Conservation (phyloP, 2,888 invertebrate species). For the Polia nebulosa region DNA sequence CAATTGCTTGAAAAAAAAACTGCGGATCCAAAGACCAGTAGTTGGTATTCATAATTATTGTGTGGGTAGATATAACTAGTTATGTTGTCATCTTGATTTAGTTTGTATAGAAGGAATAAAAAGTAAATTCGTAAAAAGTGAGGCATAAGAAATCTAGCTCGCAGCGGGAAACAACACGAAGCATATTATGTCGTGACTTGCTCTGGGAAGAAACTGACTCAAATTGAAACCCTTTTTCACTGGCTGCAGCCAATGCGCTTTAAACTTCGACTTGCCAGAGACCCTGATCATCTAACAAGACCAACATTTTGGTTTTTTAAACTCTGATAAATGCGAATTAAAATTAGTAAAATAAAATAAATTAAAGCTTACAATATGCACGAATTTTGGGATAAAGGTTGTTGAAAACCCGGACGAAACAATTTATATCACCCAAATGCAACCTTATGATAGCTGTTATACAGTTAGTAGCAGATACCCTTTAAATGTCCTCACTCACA, state of each 20-base stretch:
- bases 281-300: slow-evolving; percentile 15
- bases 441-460: slow-evolving; percentile 11
- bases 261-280: slow-evolving; percentile 23
- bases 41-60: background rate
- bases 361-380: too few species aligned
- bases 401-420: background rate
- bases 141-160: slow-evolving; percentile 66
- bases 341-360: background rate
- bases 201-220: slow-evolving; percentile 64
- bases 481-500: slow-evolving; percentile 79
- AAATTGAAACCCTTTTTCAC: slow-evolving; percentile 65
- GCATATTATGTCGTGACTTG: slow-evolving; percentile 75
- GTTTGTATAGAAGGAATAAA: slow-evolving; percentile 33
- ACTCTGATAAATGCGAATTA: background rate
- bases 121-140: slow-evolving; percentile 52
- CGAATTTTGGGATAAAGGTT: background rate
- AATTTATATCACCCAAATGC: slow-evolving; percentile 18
- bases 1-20: too few species aligned
- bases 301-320: background rate
- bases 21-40: background rate
- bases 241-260: slow-evolving; percentile 50
- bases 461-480: slow-evolving; percentile 64
- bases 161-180: slow-evolving; percentile 77
- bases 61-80: slow-evolving; percentile 6
- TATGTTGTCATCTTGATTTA: slow-evolving; percentile 22